phyloP scores from a whole-genome alignment of 2,113 vertebrate species.

The Morone saxatilis region DNA sequence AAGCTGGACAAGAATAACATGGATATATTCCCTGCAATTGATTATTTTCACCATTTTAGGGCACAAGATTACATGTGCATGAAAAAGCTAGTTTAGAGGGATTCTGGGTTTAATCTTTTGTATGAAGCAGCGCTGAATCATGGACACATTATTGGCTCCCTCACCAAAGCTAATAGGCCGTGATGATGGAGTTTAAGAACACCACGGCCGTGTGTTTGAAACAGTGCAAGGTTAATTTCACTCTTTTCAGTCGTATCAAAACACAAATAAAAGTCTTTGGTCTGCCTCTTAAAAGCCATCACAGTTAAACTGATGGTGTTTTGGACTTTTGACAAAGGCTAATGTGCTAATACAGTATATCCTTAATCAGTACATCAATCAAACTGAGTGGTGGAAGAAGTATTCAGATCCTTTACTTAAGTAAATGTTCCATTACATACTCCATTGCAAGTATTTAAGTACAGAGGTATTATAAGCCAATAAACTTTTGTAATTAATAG shows the following conservation, averaged over 20 bases:
- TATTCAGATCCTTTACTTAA: neutral
- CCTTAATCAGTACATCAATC: neutral
- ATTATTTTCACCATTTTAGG: conserved; percentile 31
- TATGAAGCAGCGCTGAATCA: conserved; percentile 45
- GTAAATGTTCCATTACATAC: neutral
- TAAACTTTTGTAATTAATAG: no score
- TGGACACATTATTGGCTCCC: conserved; percentile 44
- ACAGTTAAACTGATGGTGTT: conserved; percentile 34
- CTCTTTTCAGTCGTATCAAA: conserved; percentile 51
- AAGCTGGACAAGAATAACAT: neutral
- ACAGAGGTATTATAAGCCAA: no score
- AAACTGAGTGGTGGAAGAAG: neutral
- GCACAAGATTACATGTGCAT: conserved; percentile 28
- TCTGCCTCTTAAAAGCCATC: conserved; percentile 39
- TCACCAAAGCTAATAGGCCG: conserved; percentile 56
- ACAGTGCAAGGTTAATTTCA: conserved; percentile 51
- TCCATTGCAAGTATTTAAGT: neutral
- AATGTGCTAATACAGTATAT: neutral
- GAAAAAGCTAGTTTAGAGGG: conserved; percentile 19
- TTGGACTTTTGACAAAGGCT: conserved; percentile 17
- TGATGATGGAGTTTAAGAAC: conserved; percentile 61
- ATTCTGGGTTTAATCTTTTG: conserved; percentile 48
- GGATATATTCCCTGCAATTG: conserved; percentile 1
- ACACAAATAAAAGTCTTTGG: conserved; percentile 64
- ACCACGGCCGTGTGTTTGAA: conserved; percentile 48